Percentiles rank a stretch among this genome's conserved stretches.
Conservation (phyloP, 2,113 vertebrate genomes). For the Potamarius usumacintae region DNA sequence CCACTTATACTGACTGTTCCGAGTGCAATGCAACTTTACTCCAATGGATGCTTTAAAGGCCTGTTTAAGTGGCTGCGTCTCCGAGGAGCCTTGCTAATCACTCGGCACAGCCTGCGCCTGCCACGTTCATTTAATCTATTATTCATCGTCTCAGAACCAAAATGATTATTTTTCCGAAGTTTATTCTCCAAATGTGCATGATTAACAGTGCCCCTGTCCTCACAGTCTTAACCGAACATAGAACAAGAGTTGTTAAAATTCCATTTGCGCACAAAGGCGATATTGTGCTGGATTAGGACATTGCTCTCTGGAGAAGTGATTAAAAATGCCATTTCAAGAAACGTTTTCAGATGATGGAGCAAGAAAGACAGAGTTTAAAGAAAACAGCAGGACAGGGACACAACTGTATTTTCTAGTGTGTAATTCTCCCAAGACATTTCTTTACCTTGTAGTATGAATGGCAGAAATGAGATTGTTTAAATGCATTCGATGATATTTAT, state of each 20-base stretch:
- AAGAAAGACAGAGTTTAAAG: not conserved
- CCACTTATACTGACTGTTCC: constrained; percentile 1
- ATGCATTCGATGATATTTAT: not conserved
- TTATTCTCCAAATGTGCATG: constrained; percentile 20
- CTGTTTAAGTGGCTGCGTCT: constrained; percentile 29
- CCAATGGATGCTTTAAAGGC: constrained; percentile 17
- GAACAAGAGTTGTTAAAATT: constrained; percentile 43
- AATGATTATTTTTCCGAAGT: constrained; percentile 42
- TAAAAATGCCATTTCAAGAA: constrained; percentile 38
- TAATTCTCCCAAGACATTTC: not conserved
- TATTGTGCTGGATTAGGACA: constrained; percentile 41
- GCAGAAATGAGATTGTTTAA: not conserved
- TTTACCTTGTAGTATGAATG: not conserved
- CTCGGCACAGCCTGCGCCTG: constrained; percentile 22
- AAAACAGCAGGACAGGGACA: not conserved
- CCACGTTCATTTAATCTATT: constrained; percentile 55
- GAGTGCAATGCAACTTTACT: constrained; percentile 15
- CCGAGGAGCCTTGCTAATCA: constrained; percentile 42
- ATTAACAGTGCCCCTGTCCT: not conserved
- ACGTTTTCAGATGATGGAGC: not conserved
- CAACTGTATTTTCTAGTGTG: not conserved
- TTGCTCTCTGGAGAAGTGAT: constrained; percentile 27
- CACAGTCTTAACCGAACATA: not conserved
- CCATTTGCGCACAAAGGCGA: constrained; percentile 36
- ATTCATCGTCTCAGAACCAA: constrained; percentile 52